These are phyloP conservation scores for Pseudopipra pipra DNA, from an alignment of 2,113 vertebrate species.

Conservation along the genomic window DNA sequence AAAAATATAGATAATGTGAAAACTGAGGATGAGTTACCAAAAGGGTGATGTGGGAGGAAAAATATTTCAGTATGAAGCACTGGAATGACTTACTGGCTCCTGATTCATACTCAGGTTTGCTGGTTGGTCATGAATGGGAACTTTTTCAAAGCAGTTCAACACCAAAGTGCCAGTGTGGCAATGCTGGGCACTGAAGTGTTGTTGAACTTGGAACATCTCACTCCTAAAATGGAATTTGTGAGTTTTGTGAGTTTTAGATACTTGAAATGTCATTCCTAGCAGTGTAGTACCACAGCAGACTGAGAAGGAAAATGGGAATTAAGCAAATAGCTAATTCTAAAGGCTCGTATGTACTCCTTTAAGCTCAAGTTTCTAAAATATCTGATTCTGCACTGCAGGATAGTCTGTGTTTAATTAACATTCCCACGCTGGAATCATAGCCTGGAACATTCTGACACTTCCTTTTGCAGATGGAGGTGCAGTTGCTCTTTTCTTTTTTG, in stretches of 20 bases:
- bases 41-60: background rate
- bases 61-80: background rate
- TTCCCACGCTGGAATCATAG: background rate
- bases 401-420: background rate
- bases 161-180: background rate
- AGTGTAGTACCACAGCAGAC: background rate
- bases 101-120: background rate
- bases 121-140: background rate
- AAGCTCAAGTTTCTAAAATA: background rate
- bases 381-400: background rate
- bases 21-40: background rate
- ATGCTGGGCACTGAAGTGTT: background rate
- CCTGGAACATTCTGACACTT: background rate
- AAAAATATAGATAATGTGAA: background rate
- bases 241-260: background rate
- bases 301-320: background rate
- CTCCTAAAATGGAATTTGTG: background rate
- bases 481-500: conserved; percentile 27
- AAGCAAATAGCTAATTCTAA: background rate
- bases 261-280: background rate
- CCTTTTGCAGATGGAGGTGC: conserved; percentile 21
- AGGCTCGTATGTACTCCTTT: background rate
- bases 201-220: background rate
- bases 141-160: background rate
- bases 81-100: background rate